Conservation (phyloP, 2,797 vertebrate genomes). For the Orestias chungarensis region DNA sequence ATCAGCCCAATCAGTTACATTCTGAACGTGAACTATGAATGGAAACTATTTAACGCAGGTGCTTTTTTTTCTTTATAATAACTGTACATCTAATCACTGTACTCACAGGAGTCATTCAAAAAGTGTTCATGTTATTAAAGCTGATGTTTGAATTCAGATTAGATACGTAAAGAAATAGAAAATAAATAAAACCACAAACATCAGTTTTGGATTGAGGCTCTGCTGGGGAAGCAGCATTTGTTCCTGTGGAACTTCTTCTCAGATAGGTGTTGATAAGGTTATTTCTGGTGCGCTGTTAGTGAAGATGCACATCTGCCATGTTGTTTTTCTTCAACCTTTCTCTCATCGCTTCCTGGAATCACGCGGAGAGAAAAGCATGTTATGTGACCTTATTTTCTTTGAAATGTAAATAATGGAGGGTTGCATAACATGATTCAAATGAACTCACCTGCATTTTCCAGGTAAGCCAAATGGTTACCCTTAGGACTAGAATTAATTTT, state of each 20-base stretch:
- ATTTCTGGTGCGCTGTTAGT: conserved; percentile 30
- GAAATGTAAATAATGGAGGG: not conserved
- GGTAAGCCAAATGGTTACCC: not conserved
- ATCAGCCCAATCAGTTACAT: not conserved
- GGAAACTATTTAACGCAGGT: conserved; percentile 10
- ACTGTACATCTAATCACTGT: conserved; percentile 33
- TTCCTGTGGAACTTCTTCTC: conserved; percentile 30
- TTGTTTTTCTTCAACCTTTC: conserved; percentile 20
- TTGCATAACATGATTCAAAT: not conserved
- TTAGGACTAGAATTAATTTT: too few species aligned
- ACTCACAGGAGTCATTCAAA: conserved; percentile 17
- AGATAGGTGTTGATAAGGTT: conserved; percentile 39
- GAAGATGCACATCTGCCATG: conserved; percentile 33
- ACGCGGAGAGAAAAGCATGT: conserved; percentile 23
- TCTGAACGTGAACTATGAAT: conserved; percentile 16
- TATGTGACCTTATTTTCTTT: conserved; percentile 7
- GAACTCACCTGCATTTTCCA: not conserved
- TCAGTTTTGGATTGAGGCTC: not conserved
- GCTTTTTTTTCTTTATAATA: conserved; percentile 19
- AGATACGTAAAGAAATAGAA: too few species aligned
- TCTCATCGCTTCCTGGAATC: conserved; percentile 16
- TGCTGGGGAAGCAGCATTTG: conserved; percentile 43
- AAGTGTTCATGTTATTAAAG: conserved; percentile 40
- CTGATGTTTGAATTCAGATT: conserved; percentile 35
- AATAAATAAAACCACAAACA: too few species aligned